These are phyloP conservation scores for Scaptomyza parva DNA, from an alignment of 2,888 invertebrate species.

Conservation along the genomic window DNA sequence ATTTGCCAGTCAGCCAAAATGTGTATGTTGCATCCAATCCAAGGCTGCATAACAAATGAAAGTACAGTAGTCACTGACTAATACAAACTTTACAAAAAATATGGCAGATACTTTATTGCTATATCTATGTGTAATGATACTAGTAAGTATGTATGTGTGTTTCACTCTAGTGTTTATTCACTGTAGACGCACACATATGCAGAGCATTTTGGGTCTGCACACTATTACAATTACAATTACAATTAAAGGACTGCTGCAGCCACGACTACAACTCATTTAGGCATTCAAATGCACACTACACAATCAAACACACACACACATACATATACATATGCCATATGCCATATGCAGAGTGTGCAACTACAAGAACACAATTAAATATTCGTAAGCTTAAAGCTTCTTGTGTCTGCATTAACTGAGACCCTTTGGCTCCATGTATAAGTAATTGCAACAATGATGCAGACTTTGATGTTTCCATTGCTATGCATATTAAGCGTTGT, in stretches of 20 bases:
- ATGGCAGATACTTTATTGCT: background rate
- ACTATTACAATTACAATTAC: conserved; percentile 71
- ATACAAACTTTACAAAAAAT: background rate
- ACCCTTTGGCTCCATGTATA: background rate
- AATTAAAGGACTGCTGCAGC: conserved; percentile 63
- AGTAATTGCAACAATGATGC: conserved; percentile 18
- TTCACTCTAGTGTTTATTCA: conserved; percentile 10
- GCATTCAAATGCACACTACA: conserved; percentile 46
- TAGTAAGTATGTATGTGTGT: background rate
- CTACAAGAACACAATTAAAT: conserved; percentile 38
- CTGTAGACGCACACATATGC: conserved; percentile 45
- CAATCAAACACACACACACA: conserved; percentile 1
- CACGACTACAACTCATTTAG: conserved; percentile 44
- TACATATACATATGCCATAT: background rate
- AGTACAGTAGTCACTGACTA: conserved; percentile 28
- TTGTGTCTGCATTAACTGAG: conserved; percentile 28
- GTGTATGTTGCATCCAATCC: conserved; percentile 49
- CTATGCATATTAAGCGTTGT: background rate
- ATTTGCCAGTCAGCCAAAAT: conserved; percentile 56
- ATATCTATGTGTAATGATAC: no score
- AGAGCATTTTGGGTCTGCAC: conserved; percentile 59
- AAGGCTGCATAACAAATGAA: conserved; percentile 55
- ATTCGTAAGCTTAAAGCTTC: conserved; percentile 39
- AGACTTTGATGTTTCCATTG: conserved; percentile 3
- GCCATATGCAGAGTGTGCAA: conserved; percentile 3